A percentile compares a stretch with the other conserved stretches of the same genome.
Conservation (phyloP, 2,113 vertebrate species). For the Neotoma lepida region DNA sequence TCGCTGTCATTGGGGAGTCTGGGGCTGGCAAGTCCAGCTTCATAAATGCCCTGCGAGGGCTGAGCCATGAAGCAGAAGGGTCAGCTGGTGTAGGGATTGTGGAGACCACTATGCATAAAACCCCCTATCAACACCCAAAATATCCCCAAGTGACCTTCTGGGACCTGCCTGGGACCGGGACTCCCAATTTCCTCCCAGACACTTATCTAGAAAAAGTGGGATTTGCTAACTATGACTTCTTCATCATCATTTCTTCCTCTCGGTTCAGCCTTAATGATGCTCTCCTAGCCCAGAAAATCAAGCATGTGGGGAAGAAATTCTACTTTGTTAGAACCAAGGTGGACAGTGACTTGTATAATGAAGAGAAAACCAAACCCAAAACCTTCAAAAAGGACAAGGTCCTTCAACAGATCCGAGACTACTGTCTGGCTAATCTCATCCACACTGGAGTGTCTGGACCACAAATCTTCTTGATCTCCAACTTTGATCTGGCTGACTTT, state of each 20-base stretch:
- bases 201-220: conserved; percentile 43
- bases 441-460: not conserved
- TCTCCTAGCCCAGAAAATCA: conserved; percentile 68
- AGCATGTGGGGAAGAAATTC: conserved; percentile 68
- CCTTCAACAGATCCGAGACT: conserved; percentile 44
- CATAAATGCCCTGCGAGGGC: conserved; percentile 77
- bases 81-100: conserved; percentile 68
- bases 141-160: conserved; percentile 75
- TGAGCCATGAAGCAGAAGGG: conserved; percentile 60
- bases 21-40: conserved; percentile 77
- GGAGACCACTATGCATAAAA: conserved; percentile 71
- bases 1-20: conserved; percentile 69
- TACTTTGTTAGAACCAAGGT: conserved; percentile 70
- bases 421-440: not conserved
- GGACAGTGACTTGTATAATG: conserved; percentile 29
- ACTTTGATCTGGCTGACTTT: not conserved
- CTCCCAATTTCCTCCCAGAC: not conserved
- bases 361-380: not conserved
- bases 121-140: conserved; percentile 73
- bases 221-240: conserved; percentile 79
- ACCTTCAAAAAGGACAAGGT: conserved; percentile 16
- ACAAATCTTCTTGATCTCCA: conserved; percentile 60
- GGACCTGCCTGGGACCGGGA: conserved; percentile 81
- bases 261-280: conserved; percentile 56
- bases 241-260: conserved; percentile 76